Evolutionary conservation across 2,888 invertebrate genomes (phyloP).

Genomic region (Schizaphis graminum): DNA sequence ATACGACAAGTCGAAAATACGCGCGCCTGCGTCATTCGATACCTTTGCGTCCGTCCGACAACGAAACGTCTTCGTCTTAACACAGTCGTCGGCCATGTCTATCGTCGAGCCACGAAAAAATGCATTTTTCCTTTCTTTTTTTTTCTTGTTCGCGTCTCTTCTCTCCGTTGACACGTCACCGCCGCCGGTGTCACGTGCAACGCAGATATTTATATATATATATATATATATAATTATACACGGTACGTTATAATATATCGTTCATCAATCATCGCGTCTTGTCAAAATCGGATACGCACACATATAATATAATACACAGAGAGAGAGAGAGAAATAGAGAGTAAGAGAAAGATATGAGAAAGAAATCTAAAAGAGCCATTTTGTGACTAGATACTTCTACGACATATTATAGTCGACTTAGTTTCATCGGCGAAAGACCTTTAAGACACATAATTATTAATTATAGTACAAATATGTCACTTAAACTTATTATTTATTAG

Average conservation of each 20-base stretch:
- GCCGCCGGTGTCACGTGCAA: slow-evolving; percentile 46
- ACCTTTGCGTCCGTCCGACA: slow-evolving; percentile 19
- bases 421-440: neutral
- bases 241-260: slow-evolving; percentile 7
- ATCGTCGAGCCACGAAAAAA: slow-evolving; percentile 24
- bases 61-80: neutral
- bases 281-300: slow-evolving; percentile 27
- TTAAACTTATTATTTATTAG: neutral
- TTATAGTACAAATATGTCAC: neutral
- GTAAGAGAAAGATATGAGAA: neutral
- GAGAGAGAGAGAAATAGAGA: neutral
- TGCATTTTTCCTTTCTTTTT: neutral
- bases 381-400: neutral
- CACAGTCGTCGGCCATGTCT: slow-evolving; percentile 19
- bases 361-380: neutral
- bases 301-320: neutral
- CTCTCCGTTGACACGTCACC: slow-evolving; percentile 51
- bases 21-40: neutral
- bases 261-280: slow-evolving; percentile 56
- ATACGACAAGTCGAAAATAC: slow-evolving; percentile 3
- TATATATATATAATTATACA: neutral
- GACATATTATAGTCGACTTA: neutral
- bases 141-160: neutral
- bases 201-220: neutral
- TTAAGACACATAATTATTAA: neutral